These are phyloP conservation scores for Salvelinus sp. DNA, from an alignment of 2,113 vertebrate genomes.

Conservation along the genomic window DNA sequence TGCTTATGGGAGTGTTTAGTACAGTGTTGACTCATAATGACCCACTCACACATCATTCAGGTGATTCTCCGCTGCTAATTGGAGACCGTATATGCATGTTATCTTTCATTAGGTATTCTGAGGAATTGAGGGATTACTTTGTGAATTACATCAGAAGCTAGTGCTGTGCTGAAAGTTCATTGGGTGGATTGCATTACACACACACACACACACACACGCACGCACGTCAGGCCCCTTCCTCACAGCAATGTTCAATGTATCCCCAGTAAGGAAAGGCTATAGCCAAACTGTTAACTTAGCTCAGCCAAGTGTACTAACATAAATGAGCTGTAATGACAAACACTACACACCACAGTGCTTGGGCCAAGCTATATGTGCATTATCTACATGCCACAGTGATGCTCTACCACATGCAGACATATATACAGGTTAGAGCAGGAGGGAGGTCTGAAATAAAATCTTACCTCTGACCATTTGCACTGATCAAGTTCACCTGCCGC, in stretches of 20 bases:
- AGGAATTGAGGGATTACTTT: conserved; percentile 39
- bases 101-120: conserved; percentile 60
- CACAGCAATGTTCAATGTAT: neutral
- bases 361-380: no score
- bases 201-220: no score
- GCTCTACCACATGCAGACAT: no score
- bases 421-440: no score
- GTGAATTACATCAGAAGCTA: neutral
- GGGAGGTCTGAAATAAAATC: no score
- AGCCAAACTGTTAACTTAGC: conserved; percentile 64
- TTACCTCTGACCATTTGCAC: neutral
- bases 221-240: neutral
- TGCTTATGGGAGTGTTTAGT: neutral
- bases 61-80: conserved; percentile 62
- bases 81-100: conserved; percentile 55
- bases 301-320: conserved; percentile 70
- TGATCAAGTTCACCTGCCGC: neutral
- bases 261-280: no score
- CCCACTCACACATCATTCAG: conserved; percentile 43
- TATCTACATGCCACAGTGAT: no score
- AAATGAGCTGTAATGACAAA: conserved; percentile 34
- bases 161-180: no score
- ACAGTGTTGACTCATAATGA: conserved; percentile 25
- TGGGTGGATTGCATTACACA: no score
- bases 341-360: conserved; percentile 5